Conservation (phyloP, 2,797 vertebrate species). For the Iguana delicatissima region DNA sequence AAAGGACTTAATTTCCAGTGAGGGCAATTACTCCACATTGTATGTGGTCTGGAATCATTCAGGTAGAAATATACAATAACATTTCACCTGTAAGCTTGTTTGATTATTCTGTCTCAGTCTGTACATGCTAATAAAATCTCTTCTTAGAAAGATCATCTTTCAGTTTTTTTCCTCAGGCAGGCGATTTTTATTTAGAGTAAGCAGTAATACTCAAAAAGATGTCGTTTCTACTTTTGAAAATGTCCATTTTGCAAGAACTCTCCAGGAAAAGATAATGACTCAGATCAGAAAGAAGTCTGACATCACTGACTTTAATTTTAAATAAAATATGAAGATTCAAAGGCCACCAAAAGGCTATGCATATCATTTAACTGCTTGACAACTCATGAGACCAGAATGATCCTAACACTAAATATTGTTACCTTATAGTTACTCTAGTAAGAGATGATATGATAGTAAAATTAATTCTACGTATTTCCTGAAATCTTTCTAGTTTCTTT, state of each 20-base stretch:
- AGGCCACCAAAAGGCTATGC: not conserved
- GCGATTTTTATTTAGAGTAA: slow-evolving; percentile 1
- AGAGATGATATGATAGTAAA: not conserved
- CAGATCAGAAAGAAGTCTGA: slow-evolving; percentile 11
- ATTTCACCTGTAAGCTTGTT: slow-evolving; percentile 13
- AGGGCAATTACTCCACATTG: slow-evolving; percentile 15
- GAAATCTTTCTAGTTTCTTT: no score
- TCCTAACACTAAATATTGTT: not conserved
- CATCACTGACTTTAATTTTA: slow-evolving; percentile 9
- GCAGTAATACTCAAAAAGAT: not conserved
- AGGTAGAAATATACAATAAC: not conserved
- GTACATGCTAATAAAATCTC: not conserved
- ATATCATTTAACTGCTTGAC: slow-evolving; percentile 9
- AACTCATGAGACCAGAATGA: not conserved
- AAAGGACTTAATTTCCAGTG: not conserved
- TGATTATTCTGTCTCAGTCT: slow-evolving; percentile 26
- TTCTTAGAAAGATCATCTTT: slow-evolving; percentile 13
- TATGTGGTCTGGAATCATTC: slow-evolving; percentile 3
- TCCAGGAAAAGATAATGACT: not conserved
- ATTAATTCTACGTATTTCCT: not conserved
- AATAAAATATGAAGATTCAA: slow-evolving; percentile 16
- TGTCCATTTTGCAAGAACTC: not conserved
- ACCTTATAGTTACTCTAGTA: not conserved
- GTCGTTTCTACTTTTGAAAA: slow-evolving; percentile 6
- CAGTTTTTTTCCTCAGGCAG: not conserved